Percentiles rank a stretch among this genome's conserved stretches.
Evolutionary conservation across 2,113 vertebrate genomes (phyloP).

Genomic region (Pampusana beccarii): DNA sequence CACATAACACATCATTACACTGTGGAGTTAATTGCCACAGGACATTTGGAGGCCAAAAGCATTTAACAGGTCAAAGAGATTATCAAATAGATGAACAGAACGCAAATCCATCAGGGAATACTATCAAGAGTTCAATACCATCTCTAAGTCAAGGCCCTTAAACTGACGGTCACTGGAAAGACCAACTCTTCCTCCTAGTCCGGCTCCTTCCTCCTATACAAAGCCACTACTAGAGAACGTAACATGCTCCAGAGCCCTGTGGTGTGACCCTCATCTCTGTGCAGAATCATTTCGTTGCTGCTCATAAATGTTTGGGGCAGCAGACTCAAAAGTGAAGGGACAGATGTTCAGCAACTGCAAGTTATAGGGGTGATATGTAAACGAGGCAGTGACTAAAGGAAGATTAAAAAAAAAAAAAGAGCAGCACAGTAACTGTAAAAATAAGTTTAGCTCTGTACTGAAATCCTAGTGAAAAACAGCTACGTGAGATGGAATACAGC

Average conservation of each 20-base stretch:
- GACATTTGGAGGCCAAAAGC: not conserved
- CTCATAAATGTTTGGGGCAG: not conserved
- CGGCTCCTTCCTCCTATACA: not conserved
- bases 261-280: not conserved
- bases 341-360: not conserved
- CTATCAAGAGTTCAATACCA: not conserved
- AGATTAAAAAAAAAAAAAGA: not conserved
- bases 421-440: not conserved
- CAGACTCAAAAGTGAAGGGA: not conserved
- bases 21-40: not conserved
- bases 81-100: not conserved
- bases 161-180: not conserved
- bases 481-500: not conserved
- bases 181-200: not conserved
- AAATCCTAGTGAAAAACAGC: not conserved
- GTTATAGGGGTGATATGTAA: accelerated
- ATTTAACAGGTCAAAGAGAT: not conserved
- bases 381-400: not conserved
- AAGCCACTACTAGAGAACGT: not conserved
- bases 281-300: not conserved
- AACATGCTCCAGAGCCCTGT: not conserved
- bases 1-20: not conserved
- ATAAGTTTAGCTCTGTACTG: not conserved
- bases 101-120: not conserved
- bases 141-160: not conserved